A percentile compares a stretch with the other conserved stretches of the same genome.
These are phyloP conservation scores for Allygus modestus DNA, from an alignment of 2,888 invertebrate species.

Conservation along the genomic window DNA sequence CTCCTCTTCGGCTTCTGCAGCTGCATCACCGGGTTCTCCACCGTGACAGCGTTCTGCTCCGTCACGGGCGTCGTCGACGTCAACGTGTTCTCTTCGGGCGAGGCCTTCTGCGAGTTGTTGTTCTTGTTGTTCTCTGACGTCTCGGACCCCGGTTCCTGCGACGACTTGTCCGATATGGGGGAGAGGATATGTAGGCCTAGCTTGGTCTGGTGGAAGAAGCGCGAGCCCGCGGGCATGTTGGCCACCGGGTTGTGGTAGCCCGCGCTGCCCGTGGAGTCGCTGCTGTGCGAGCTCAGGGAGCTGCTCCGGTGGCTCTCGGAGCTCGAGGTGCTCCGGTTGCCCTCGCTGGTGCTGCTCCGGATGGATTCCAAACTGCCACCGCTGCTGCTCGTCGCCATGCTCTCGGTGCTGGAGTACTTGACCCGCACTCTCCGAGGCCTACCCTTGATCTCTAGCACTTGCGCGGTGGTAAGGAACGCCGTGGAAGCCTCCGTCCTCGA, in stretches of 20 bases:
- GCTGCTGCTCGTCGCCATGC: conserved; percentile 89
- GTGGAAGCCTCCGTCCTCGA: conserved; percentile 39
- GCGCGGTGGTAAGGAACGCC: conserved; percentile 51
- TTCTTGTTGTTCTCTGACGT: conserved; percentile 89
- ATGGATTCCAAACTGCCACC: conserved; percentile 93
- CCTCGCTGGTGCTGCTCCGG: conserved; percentile 92
- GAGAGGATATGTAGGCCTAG: conserved; percentile 92
- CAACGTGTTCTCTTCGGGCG: conserved; percentile 79
- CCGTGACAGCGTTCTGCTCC: conserved; percentile 68
- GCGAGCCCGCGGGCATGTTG: conserved; percentile 73
- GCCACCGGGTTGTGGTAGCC: conserved; percentile 66
- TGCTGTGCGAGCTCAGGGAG: conserved; percentile 91
- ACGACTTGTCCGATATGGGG: conserved; percentile 93
- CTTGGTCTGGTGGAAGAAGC: conserved; percentile 85
- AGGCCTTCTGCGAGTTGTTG: conserved; percentile 87
- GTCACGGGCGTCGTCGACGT: conserved; percentile 74
- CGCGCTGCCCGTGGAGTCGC: conserved; percentile 76
- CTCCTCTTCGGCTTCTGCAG: conserved; percentile 79
- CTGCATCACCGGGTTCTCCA: conserved; percentile 10
- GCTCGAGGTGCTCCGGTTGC: conserved; percentile 90
- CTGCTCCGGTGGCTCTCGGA: conserved; percentile 91
- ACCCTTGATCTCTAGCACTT: conserved; percentile 81
- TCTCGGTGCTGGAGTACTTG: conserved; percentile 89
- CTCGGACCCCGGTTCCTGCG: conserved; percentile 91
- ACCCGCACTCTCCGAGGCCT: conserved; percentile 78